Percentiles rank a stretch among this genome's conserved stretches.
Conservation (phyloP, 2,888 invertebrate genomes). For the Noctua janthina region DNA sequence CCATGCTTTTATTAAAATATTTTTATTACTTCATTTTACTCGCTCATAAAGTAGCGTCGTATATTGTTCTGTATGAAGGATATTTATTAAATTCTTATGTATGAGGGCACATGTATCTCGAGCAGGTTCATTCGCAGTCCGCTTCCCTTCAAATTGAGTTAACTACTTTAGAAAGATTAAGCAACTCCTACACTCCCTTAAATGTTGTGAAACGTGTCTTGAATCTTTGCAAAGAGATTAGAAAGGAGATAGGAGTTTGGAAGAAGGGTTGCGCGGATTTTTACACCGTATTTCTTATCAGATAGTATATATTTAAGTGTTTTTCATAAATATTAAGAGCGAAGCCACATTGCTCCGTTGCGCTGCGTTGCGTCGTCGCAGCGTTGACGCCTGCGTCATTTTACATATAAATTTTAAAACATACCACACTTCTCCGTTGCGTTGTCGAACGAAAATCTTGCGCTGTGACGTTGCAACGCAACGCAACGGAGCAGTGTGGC, state of each 20-base stretch:
- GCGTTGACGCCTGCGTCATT: too few species aligned
- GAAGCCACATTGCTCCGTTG: too few species aligned
- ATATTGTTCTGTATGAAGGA: slow-evolving; percentile 31
- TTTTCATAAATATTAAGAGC: neutral
- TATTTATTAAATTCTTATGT: slow-evolving; percentile 61
- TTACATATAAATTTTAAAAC: too few species aligned
- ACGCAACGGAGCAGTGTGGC: too few species aligned
- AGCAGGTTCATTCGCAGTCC: slow-evolving; percentile 53
- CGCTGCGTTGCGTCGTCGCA: too few species aligned
- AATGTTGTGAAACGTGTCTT: slow-evolving; percentile 68
- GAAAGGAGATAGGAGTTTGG: slow-evolving; percentile 62
- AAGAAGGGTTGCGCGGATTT: slow-evolving; percentile 34
- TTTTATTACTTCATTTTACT: slow-evolving; percentile 49
- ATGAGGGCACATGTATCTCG: slow-evolving; percentile 54
- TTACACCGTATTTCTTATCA: slow-evolving; percentile 34
- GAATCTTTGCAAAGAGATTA: slow-evolving; percentile 66
- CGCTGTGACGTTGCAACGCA: too few species aligned
- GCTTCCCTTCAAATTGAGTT: slow-evolving; percentile 66
- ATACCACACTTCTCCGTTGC: too few species aligned
- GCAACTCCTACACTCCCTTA: slow-evolving; percentile 63
- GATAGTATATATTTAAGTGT: neutral
- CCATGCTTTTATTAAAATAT: slow-evolving; percentile 57
- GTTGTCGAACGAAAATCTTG: too few species aligned
- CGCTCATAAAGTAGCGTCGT: slow-evolving; percentile 31
- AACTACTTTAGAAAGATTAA: slow-evolving; percentile 71